A percentile compares a stretch with the other conserved stretches of the same genome.
phyloP scores from a whole-genome alignment of 1,140 invertebrate genomes.

The Antheraea pernyi region DNA sequence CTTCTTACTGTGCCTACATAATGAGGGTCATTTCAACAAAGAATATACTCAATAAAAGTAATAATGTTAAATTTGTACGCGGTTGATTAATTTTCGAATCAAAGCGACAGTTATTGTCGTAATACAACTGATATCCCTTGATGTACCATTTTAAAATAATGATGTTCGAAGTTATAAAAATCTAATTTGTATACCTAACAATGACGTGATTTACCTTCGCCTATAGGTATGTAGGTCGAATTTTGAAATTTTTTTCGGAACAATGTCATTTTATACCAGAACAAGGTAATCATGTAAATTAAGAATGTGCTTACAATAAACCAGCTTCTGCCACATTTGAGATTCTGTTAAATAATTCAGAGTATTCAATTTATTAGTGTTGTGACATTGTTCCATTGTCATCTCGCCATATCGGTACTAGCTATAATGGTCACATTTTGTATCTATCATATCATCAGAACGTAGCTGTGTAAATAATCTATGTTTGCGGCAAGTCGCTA shows the following conservation, averaged over 20 bases:
- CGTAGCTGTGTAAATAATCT: conserved; percentile 39
- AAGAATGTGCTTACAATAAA: conserved; percentile 10
- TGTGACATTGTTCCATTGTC: conserved; percentile 6
- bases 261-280: conserved; percentile 18
- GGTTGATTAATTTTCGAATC: not conserved
- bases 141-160: not conserved
- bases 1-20: not conserved
- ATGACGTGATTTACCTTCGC: conserved; percentile 10
- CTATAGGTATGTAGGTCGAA: conserved; percentile 6
- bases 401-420: conserved; percentile 4
- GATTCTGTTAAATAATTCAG: not conserved
- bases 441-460: conserved; percentile 18
- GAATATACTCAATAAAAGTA: not conserved
- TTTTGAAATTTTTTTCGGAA: conserved; percentile 23
- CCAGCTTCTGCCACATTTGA: conserved; percentile 1
- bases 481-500: conserved; percentile 52
- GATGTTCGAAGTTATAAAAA: not conserved
- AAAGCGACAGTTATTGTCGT: no score
- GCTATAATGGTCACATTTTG: conserved; percentile 5
- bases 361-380: conserved; percentile 2
- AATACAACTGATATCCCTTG: not conserved
- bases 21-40: not conserved
- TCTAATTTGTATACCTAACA: not conserved
- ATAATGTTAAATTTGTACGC: not conserved
- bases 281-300: conserved; percentile 21